A percentile compares a stretch with the other conserved stretches of the same genome.
Conservation (phyloP, 2,113 vertebrate species). For the Periophthalmodon schlosseri region DNA sequence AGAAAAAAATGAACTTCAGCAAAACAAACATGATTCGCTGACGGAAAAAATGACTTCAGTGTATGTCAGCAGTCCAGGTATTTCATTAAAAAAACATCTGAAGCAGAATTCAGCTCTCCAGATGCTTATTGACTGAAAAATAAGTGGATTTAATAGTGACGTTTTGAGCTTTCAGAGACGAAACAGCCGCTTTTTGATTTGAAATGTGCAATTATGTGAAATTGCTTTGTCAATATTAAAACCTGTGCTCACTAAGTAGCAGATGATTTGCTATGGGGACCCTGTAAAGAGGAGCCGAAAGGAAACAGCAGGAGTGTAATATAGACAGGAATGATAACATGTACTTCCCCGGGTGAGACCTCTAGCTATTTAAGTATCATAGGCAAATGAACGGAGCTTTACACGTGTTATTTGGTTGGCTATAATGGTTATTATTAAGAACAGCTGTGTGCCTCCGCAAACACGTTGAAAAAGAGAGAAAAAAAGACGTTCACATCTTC, state of each 20-base stretch:
- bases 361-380: conserved; percentile 38
- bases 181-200: not conserved
- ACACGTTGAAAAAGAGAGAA: conserved; percentile 15
- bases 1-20: too few relatives aligned
- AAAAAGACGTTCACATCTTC: conserved; percentile 10
- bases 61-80: too few relatives aligned
- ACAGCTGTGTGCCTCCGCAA: conserved; percentile 61
- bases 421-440: conserved; percentile 74
- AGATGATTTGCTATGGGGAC: not conserved
- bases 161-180: not conserved
- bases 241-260: not conserved
- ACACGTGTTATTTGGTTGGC: conserved; percentile 44
- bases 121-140: not conserved
- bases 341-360: conserved; percentile 14
- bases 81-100: not conserved
- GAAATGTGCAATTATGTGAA: not conserved
- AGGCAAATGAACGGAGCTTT: conserved; percentile 31
- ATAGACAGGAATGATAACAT: conserved; percentile 11
- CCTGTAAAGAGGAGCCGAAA: not conserved
- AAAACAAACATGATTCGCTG: not conserved
- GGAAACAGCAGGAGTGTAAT: not conserved
- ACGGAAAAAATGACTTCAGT: not conserved
- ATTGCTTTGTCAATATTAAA: not conserved
- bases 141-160: not conserved
- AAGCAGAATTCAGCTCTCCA: not conserved